Evolutionary conservation across 2,113 vertebrate species (phyloP).

Genomic region (Orientallactaga bullata): DNA sequence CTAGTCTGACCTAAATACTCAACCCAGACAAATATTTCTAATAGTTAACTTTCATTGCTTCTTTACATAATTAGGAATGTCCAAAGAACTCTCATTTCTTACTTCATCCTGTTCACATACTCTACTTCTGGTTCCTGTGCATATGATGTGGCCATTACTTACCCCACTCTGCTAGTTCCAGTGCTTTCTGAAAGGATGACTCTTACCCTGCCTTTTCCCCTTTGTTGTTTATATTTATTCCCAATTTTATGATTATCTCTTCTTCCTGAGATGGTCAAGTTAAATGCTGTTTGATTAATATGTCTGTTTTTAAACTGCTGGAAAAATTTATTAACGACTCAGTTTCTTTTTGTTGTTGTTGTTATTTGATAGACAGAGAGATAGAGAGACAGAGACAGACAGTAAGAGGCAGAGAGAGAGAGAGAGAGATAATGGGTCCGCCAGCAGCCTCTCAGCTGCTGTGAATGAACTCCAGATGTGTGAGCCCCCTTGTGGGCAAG

Average conservation of each 20-base stretch:
- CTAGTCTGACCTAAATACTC: not conserved
- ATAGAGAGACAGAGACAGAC: no score
- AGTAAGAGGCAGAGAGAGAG: no score
- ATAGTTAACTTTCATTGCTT: not conserved
- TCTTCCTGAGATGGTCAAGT: not conserved
- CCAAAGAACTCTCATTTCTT: not conserved
- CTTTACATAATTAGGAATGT: not conserved
- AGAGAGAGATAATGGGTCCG: no score
- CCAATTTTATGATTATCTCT: not conserved
- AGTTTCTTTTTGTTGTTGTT: no score
- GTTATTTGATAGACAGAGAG: no score
- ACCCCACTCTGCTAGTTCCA: not conserved
- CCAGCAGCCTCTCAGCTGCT: no score
- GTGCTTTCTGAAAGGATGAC: not conserved
- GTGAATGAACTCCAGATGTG: no score
- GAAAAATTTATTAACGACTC: constrained; percentile 22
- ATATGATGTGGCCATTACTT: not conserved
- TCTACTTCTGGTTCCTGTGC: not conserved
- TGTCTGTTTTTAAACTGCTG: not conserved
- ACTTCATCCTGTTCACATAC: not conserved
- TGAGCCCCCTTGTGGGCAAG: no score
- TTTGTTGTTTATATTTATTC: not conserved
- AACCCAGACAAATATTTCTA: not conserved
- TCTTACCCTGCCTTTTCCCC: not conserved
- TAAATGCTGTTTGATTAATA: not conserved